Evolutionary conservation across 1,140 invertebrate genomes (phyloP), one percentile per base, ranked within the genome.

Genomic region (Nymphalis io): DNA sequence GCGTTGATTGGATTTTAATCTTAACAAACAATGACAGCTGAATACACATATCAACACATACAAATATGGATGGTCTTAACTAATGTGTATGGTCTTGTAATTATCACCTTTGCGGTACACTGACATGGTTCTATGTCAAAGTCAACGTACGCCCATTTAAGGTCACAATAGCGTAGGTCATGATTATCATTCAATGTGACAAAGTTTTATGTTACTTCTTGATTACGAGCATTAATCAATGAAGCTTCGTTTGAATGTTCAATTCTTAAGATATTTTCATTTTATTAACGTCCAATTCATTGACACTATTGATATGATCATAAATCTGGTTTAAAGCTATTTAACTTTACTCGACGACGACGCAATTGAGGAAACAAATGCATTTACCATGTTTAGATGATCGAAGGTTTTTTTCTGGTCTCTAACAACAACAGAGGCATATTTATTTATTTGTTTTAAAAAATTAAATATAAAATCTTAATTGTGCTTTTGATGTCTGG

Each of bases 151-250:
- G 57, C 27, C 63, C 59, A 55, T 68, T 60, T 60, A 65, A 68
- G 71, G 66, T 63, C 62, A 61, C 60, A 59, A 53, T 60, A 59
- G 58, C 66, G 61, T 68, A 65, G 71, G 71, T 73, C 71, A 68
- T 57, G 71, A 60, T 65, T 73, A 62, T 69, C 58, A 63, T 63
- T 63, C 51, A 27, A 53, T 21, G 46, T 40, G 46, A 63, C 23
- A 53, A 53, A 51, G 27, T 40, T 67, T 46, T 59, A 57, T 58
- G 63, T 53, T 38, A 57, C 39, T 38, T 23, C 21, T 60, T 55
- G 48, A 38, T 64, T 64, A 16, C 15, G 10, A 20, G 1, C 20
- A 48, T 55, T 53, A 55, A 64, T 64, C 62, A 53, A 39, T 40
- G 18, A 27, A 53, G 18, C 27, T 61, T 61, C n/a, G 59, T 42